A percentile compares a stretch with the other conserved stretches of the same genome.
These are phyloP conservation scores for Orthonyx spaldingii DNA, from an alignment of 2,113 vertebrate genomes.

Conservation along the genomic window DNA sequence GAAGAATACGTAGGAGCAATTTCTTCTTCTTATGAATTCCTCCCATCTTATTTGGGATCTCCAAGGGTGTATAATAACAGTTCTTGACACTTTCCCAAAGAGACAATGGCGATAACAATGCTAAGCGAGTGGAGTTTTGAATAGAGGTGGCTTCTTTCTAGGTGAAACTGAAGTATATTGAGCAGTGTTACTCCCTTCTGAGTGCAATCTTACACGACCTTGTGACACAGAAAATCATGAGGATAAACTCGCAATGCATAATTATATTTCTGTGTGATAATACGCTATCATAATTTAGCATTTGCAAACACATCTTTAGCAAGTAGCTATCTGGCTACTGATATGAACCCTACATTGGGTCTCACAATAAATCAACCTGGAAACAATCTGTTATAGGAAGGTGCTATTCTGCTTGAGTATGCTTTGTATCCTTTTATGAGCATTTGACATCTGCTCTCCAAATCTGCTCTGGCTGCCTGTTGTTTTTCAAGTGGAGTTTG, in stretches of 20 bases:
- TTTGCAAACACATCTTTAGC: neutral
- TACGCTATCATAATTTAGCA: neutral
- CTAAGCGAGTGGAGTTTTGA: neutral
- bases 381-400: neutral
- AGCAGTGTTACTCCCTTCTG: neutral
- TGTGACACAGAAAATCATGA: neutral
- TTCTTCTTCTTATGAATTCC: neutral
- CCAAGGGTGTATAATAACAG: neutral
- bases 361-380: conserved; percentile 1
- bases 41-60: neutral
- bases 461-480: conserved; percentile 40
- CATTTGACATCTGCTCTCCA: conserved; percentile 56
- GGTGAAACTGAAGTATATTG: neutral
- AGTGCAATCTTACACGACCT: neutral
- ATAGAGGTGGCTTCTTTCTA: neutral
- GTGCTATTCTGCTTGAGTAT: conserved; percentile 30
- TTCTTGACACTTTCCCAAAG: neutral
- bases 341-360: neutral
- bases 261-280: neutral
- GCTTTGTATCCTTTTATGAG: conserved; percentile 35
- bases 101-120: neutral
- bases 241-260: neutral
- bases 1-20: neutral
- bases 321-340: neutral
- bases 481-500: conserved; percentile 50